A percentile compares a stretch with the other conserved stretches of the same genome.
These are phyloP conservation scores for Cosmopolites sordidus DNA, from an alignment of 2,888 invertebrate genomes.

Conservation along the genomic window DNA sequence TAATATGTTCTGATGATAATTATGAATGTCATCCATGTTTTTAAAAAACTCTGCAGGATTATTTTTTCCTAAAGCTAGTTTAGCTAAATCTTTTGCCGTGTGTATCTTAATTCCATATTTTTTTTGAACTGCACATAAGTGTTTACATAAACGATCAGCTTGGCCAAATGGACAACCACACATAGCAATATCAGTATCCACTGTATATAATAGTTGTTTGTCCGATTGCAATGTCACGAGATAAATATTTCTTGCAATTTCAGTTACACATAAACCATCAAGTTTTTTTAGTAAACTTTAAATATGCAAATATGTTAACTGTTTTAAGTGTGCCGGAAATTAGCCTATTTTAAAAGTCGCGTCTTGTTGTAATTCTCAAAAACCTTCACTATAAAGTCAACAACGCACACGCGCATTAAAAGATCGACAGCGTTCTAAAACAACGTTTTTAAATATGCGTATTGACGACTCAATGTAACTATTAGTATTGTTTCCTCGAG, in stretches of 20 bases:
- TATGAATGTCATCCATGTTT: too few species aligned
- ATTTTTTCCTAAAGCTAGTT: neutral
- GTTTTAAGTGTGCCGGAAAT: neutral
- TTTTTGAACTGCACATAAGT: conserved; percentile 4
- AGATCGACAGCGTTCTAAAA: neutral
- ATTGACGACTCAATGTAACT: conserved; percentile 5
- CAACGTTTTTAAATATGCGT: conserved; percentile 6
- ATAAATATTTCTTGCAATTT: neutral
- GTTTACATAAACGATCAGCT: neutral
- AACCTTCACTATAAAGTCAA: conserved; percentile 8
- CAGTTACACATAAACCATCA: neutral
- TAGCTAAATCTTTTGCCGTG: too few species aligned
- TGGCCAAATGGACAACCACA: neutral
- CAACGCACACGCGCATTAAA: conserved; percentile 5
- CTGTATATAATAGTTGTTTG: too few species aligned
- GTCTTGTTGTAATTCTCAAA: conserved; percentile 4
- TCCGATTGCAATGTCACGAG: neutral
- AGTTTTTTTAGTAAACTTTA: neutral
- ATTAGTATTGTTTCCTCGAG: conserved; percentile 5
- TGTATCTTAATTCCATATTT: neutral
- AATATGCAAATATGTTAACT: neutral
- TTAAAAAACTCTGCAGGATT: too few species aligned
- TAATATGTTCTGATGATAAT: too few species aligned
- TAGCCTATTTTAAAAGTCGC: neutral
- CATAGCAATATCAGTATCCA: too few species aligned